Percentiles rank a stretch among this genome's conserved stretches.
phyloP scores from a whole-genome alignment of 2,888 invertebrate species.

The Drosophila peninsularis region DNA sequence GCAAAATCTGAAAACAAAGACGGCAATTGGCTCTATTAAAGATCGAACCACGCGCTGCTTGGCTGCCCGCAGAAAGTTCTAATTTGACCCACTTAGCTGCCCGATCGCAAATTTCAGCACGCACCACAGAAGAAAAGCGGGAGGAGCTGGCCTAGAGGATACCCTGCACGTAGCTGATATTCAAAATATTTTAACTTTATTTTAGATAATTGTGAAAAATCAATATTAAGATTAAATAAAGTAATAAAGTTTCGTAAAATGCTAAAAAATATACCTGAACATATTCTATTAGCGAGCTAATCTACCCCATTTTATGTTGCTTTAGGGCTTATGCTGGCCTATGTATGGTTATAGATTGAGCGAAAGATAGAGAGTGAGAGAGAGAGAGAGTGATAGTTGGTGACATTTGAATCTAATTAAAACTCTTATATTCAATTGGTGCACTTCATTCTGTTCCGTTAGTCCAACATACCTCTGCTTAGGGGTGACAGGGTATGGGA shows the following conservation, averaged over 20 bases:
- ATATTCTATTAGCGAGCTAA: neutral
- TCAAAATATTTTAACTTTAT: neutral
- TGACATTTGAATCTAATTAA: neutral
- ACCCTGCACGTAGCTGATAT: neutral
- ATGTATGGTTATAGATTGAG: neutral
- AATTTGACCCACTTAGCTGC: slow-evolving; percentile 48
- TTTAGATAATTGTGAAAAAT: neutral
- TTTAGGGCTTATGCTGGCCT: too few species aligned
- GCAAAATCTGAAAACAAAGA: slow-evolving; percentile 1
- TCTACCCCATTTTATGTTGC: neutral
- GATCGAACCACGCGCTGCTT: slow-evolving; percentile 29
- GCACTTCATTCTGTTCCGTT: too few species aligned
- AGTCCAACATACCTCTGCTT: neutral
- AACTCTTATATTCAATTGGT: neutral
- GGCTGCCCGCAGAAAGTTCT: slow-evolving; percentile 53
- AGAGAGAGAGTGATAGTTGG: neutral
- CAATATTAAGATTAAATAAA: neutral
- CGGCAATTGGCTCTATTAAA: slow-evolving; percentile 7
- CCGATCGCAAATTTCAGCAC: slow-evolving; percentile 28
- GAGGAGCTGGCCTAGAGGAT: neutral
- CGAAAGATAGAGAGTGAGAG: neutral
- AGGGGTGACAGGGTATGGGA: neutral
- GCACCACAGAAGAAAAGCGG: slow-evolving; percentile 4
- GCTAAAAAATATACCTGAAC: neutral
- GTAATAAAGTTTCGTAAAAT: neutral